These are phyloP conservation scores for Clupea harengus DNA, from an alignment of 2,113 vertebrate genomes.

Conservation along the genomic window DNA sequence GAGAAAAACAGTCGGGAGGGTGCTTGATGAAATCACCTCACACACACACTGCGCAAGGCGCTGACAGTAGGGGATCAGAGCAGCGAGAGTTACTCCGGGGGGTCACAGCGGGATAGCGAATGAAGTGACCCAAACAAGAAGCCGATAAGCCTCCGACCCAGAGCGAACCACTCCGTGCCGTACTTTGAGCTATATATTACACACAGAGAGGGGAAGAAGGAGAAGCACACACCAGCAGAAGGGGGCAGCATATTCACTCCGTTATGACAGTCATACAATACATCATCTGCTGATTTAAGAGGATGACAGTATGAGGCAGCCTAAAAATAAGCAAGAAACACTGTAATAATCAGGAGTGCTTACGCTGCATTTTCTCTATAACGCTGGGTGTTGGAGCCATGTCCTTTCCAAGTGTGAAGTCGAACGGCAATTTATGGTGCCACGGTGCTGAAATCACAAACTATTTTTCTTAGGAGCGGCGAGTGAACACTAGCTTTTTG, in stretches of 20 bases:
- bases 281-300: conserved; percentile 10
- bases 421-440: not conserved
- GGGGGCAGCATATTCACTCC: conserved; percentile 59
- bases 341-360: not conserved
- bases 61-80: conserved; percentile 65
- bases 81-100: conserved; percentile 55
- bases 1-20: too few species aligned
- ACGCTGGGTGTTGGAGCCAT: not conserved
- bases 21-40: conserved; percentile 62
- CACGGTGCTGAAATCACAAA: conserved; percentile 54
- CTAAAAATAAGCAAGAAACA: conserved; percentile 6
- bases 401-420: conserved; percentile 13
- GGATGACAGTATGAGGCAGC: not conserved
- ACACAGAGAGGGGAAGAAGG: not conserved
- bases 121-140: conserved; percentile 56
- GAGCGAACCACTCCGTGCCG: conserved; percentile 42
- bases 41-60: conserved; percentile 48
- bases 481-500: conserved; percentile 58
- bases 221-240: conserved; percentile 49
- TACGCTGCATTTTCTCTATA: not conserved
- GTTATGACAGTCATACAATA: not conserved
- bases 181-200: conserved; percentile 50
- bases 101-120: conserved; percentile 54
- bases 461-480: conserved; percentile 47
- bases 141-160: conserved; percentile 56